phyloP scores from a whole-genome alignment of 2,888 invertebrate genomes.

The Nephrotoma flavescens region DNA sequence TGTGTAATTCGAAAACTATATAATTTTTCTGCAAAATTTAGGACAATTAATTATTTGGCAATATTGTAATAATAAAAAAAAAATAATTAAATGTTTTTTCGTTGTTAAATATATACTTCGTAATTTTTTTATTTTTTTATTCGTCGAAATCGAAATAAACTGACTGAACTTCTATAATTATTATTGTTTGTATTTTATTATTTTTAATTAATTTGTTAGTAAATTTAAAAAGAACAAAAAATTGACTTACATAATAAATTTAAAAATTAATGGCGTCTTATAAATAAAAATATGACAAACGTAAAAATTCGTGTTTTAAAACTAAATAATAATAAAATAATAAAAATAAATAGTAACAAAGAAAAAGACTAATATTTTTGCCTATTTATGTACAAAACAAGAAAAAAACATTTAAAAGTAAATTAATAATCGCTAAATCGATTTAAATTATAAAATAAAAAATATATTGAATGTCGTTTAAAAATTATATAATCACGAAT shows the following conservation, averaged over 20 bases:
- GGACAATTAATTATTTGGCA: conserved; percentile 1
- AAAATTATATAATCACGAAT: background rate
- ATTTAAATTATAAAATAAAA: background rate
- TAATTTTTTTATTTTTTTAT: background rate
- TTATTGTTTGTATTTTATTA: background rate
- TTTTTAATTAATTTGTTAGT: background rate
- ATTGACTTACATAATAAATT: background rate
- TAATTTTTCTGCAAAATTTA: background rate
- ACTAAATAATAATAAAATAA: background rate
- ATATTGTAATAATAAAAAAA: background rate
- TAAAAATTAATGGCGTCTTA: background rate
- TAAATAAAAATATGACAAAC: background rate
- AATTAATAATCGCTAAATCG: background rate
- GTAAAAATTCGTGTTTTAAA: background rate
- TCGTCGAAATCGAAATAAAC: background rate
- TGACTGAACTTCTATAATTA: background rate
- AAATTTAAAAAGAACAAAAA: background rate
- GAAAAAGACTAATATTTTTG: conserved; percentile 5
- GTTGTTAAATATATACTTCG: background rate
- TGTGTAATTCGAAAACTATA: background rate
- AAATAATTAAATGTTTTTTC: background rate
- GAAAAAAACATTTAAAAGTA: background rate
- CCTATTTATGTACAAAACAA: conserved; percentile 3
- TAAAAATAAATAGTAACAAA: background rate
- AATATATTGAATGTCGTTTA: background rate